Percentiles rank a stretch among this genome's conserved stretches.
These are phyloP conservation scores for Steinernema feltiae DNA, from an alignment of 1,140 invertebrate species.

Conservation along the genomic window DNA sequence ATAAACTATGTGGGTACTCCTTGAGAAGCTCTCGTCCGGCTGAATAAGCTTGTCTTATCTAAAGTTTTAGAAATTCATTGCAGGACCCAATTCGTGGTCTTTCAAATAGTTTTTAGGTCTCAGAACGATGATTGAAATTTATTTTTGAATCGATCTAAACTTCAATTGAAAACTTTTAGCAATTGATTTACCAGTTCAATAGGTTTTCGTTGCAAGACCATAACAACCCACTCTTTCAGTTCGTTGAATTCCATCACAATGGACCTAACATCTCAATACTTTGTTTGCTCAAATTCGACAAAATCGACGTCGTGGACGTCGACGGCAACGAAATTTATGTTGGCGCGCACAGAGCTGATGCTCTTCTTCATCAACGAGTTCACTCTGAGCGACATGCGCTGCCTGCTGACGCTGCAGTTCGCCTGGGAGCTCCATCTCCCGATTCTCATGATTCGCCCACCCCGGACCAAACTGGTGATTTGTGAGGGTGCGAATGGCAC, in stretches of 20 bases:
- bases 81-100: too few species aligned
- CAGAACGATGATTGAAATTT: too few species aligned
- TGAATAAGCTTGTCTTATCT: too few species aligned
- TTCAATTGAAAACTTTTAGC: too few species aligned
- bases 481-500: constrained; percentile 21
- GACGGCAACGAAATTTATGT: constrained; percentile 4
- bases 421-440: constrained; percentile 40
- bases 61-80: too few species aligned
- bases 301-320: constrained; percentile 12
- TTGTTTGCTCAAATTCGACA: constrained; percentile 24
- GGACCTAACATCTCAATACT: constrained; percentile 34
- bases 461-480: constrained; percentile 39
- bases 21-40: too few species aligned
- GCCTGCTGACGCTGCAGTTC: constrained; percentile 38
- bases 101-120: too few species aligned
- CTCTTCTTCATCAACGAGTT: constrained; percentile 40
- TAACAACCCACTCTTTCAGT: too few species aligned
- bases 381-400: constrained; percentile 31
- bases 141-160: too few species aligned
- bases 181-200: too few species aligned
- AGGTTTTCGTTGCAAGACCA: too few species aligned
- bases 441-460: constrained; percentile 36
- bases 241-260: constrained; percentile 28
- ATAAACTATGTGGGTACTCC: too few species aligned
- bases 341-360: constrained; percentile 27